A percentile compares a stretch with the other conserved stretches of the same genome.
These are phyloP conservation scores for Cyclophora albipunctata DNA, from an alignment of 2,888 invertebrate genomes.

Conservation along the genomic window DNA sequence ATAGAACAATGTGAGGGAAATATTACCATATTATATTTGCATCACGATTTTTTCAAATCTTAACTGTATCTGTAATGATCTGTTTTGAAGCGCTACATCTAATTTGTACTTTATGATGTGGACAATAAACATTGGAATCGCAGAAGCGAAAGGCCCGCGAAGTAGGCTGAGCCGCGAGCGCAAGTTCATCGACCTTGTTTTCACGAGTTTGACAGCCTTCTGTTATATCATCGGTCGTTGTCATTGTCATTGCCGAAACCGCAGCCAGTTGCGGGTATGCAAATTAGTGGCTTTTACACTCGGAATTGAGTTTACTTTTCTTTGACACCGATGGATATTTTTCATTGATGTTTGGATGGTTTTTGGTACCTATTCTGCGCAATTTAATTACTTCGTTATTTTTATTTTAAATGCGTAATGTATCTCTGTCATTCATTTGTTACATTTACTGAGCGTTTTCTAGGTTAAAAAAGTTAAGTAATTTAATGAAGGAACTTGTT, in stretches of 20 bases:
- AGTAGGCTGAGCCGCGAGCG: constrained; percentile 47
- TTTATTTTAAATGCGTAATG: too few species aligned
- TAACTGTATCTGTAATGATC: constrained; percentile 43
- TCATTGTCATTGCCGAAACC: constrained; percentile 76
- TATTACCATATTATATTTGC: constrained; percentile 33
- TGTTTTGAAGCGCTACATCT: constrained; percentile 22
- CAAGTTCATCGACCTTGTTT: constrained; percentile 75
- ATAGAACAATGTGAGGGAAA: constrained; percentile 22
- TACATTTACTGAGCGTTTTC: too few species aligned
- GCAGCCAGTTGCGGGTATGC: constrained; percentile 35
- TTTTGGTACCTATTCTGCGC: constrained; percentile 12
- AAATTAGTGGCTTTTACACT: constrained; percentile 52
- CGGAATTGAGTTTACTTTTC: constrained; percentile 42
- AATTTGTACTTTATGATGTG: constrained; percentile 51
- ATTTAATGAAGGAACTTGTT: too few species aligned
- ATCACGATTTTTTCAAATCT: constrained; percentile 36
- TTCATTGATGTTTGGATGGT: constrained; percentile 23
- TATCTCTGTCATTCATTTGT: too few species aligned
- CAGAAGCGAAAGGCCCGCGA: constrained; percentile 54
- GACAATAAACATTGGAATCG: constrained; percentile 55
- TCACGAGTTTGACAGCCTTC: constrained; percentile 74
- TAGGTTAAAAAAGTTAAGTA: too few species aligned
- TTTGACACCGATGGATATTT: constrained; percentile 24
- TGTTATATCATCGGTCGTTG: constrained; percentile 73
- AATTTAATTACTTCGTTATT: too few species aligned